Evolutionary conservation across 2,888 invertebrate species (phyloP), one percentile per base, ranked within the genome.

Genomic region (Oscheius sp.): DNA sequence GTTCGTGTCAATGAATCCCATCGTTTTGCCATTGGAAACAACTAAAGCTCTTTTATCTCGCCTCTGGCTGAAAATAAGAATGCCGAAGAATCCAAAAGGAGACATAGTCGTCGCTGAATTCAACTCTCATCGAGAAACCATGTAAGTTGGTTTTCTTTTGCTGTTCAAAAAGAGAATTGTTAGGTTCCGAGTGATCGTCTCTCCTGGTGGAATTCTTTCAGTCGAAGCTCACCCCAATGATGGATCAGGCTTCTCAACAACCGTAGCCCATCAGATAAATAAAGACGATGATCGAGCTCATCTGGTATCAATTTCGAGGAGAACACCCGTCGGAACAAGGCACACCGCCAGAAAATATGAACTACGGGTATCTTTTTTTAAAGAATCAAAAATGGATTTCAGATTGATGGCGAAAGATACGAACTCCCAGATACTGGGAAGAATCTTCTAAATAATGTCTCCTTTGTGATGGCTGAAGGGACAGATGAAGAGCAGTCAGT

Each of bases 281-380:
- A 61, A 63, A n/a, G 42, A 45, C 1, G 78, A 78, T 65, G 72
- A 70, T 31, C 70, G 78, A n/a, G 71, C 76, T 20, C 78, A 78
- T 63, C 66, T 78, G 1, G 50, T 78, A 5, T 64, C 66, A 27
- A 65, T 78, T 6, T 48, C 71, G 39, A 29, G 78, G 34, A 45
- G 75, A 10, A 78, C 74, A 12, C 78, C 78, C 23, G 69, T 78
- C 55, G 78, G 78, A 46, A 78, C 78, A 3, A 45, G 73, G 23
- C 75, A 75, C 29, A 61, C 70, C 10, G 71, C 72, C 3, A 71
- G 72, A 55, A 73, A 74, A 55, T 78, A 70, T 46, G 75, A 78
- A 45, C 65, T 78, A 10, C 71, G 69, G 63, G 78, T 77, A 39
- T 64, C 67, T 65, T 50, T 64, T 31, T 5, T 53, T 66, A 0